A percentile compares a stretch with the other conserved stretches of the same genome.
These are phyloP conservation scores for Micrasema longulum DNA, from an alignment of 1,140 invertebrate species.

Conservation along the genomic window DNA sequence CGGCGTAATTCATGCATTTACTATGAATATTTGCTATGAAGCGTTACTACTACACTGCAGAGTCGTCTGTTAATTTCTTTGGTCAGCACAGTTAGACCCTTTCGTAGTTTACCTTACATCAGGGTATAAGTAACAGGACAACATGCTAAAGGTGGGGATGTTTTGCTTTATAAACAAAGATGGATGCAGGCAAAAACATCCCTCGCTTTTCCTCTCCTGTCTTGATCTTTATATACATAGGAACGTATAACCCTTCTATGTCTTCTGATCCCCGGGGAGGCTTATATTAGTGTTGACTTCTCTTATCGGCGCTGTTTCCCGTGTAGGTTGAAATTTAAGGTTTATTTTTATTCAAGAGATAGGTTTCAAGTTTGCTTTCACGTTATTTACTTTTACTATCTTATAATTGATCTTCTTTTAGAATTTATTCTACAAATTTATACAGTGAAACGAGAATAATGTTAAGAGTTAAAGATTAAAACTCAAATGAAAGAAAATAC, in stretches of 20 bases:
- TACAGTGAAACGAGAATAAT: constrained; percentile 4
- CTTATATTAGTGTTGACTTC: constrained; percentile 55
- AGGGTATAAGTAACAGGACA: constrained; percentile 36
- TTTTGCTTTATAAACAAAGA: constrained; percentile 48
- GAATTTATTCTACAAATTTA: constrained; percentile 38
- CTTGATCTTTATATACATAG: constrained; percentile 52
- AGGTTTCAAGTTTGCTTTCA: constrained; percentile 47
- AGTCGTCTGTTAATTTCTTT: constrained; percentile 46
- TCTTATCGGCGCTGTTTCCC: constrained; percentile 49
- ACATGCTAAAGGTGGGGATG: constrained; percentile 23
- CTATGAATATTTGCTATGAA: background rate
- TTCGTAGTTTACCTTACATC: constrained; percentile 7
- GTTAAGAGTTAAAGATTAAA: constrained; percentile 17
- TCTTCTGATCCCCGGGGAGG: constrained; percentile 49
- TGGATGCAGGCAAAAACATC: constrained; percentile 52
- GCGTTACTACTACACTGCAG: too few relatives aligned
- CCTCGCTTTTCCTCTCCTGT: constrained; percentile 44
- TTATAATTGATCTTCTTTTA: constrained; percentile 52
- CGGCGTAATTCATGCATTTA: background rate
- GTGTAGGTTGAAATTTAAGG: constrained; percentile 52
- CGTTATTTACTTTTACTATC: constrained; percentile 54
- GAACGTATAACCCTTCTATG: constrained; percentile 53
- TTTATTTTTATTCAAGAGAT: constrained; percentile 56
- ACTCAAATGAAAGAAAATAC: background rate
- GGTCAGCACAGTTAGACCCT: constrained; percentile 15